phyloP scores from a whole-genome alignment of 2,888 invertebrate species.

The Lottia gigantea region DNA sequence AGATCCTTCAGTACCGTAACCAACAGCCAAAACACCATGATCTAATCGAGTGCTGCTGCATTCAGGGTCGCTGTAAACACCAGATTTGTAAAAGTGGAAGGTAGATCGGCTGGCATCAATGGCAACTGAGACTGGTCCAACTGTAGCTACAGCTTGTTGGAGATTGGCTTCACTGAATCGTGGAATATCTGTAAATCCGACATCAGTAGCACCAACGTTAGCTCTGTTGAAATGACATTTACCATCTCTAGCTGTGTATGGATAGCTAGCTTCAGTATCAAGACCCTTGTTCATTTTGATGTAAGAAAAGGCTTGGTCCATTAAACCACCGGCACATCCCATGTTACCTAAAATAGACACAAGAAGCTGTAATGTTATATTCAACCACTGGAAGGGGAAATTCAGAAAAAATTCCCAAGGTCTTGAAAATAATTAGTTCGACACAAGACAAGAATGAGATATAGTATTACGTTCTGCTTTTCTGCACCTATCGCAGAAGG shows the following conservation, averaged over 20 bases:
- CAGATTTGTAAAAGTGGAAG: slow-evolving; percentile 39
- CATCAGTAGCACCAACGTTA: slow-evolving; percentile 40
- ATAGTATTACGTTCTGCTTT: too few species aligned
- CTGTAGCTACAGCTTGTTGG: slow-evolving; percentile 36
- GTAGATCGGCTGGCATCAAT: slow-evolving; percentile 84
- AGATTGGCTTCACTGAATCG: slow-evolving; percentile 28
- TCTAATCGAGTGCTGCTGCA: slow-evolving; percentile 32
- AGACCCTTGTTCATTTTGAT: slow-evolving; percentile 78
- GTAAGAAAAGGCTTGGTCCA: slow-evolving; percentile 46
- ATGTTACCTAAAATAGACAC: slow-evolving; percentile 28
- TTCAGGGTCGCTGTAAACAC: slow-evolving; percentile 32
- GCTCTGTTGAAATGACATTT: slow-evolving; percentile 40
- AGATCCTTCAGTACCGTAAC: slow-evolving; percentile 33
- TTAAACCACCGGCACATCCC: slow-evolving; percentile 42
- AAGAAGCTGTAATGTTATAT: too few species aligned
- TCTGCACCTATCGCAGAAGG: too few species aligned
- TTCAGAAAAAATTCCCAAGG: too few species aligned
- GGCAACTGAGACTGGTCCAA: slow-evolving; percentile 80
- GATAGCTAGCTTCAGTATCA: slow-evolving; percentile 70
- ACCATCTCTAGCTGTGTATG: slow-evolving; percentile 61
- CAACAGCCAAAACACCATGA: slow-evolving; percentile 37
- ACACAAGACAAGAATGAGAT: too few species aligned
- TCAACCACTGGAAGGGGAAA: too few species aligned
- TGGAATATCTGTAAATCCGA: slow-evolving; percentile 40
- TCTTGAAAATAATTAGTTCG: too few species aligned